Base-by-base conservation (phyloP, 1,140 invertebrate species). In the Drosophila gunungcola region DNA sequence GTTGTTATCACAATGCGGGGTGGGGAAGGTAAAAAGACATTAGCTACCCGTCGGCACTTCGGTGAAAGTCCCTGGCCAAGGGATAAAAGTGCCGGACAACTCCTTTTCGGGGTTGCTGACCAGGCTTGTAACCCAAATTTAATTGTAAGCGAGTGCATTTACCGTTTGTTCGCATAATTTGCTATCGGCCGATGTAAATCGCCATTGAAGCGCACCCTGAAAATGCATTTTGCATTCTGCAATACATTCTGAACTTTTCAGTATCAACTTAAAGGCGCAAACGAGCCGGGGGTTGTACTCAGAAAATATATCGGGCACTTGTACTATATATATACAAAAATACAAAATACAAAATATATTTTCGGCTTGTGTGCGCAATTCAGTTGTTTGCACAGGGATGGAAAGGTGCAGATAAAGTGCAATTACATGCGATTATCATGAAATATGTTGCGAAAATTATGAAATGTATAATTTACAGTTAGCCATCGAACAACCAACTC, bases 401-500 rank as follows among this genome's bases (percentile, higher is more conserved):
- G 80, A 88, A 91, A 89, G 90, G 78, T 89, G 90, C 74, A 91
- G 90, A 91, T 91, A 91, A 91, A 91, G 73, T 73, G 86, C 90
- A 91, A 91, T 91, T 91, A 91, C 83, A 90, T 91, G 90, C 90
- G 90, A 91, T 91, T 91, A 91, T 91, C 90, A 75, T 72, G 77
- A 76, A 86, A 79, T 80, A 89, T 84, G 84, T 90, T 76, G 80
- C 85, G 61, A 90, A 91, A 91, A 91, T 91, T 91, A 91, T 91
- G 90, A 91, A 91, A 91, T 90, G 63, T 91, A 90, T 90, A 91
- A 91, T 91, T 91, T 91, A 91, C 90, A 91, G 90, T 91, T 91
- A 91, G 74, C 42, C 68, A 65, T 68, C 65, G 53, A 70, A 70
- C 52, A 55, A 48, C 51, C 41, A 41, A 52, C 42, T 39, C 25